Conservation (phyloP, 2,113 vertebrate genomes). For the Amphiprion percula region DNA sequence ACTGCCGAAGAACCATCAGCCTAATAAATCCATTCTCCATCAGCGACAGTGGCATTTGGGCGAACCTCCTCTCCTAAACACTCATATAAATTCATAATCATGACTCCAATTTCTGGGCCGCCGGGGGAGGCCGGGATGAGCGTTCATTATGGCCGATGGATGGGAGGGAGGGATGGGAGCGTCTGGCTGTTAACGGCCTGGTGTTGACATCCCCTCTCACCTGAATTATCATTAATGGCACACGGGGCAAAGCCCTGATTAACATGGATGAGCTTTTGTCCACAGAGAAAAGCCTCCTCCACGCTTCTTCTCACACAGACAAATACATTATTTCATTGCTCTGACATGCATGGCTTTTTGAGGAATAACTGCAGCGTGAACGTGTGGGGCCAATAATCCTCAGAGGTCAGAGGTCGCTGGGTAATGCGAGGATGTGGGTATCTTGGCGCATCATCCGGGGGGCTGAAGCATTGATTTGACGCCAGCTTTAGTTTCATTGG, state of each 20-base stretch:
- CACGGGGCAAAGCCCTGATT: slow-evolving; percentile 77
- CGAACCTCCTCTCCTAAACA: slow-evolving; percentile 73
- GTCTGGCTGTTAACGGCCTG: slow-evolving; percentile 70
- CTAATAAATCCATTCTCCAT: slow-evolving; percentile 76
- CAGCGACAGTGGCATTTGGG: slow-evolving; percentile 64
- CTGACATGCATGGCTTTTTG: slow-evolving; percentile 17
- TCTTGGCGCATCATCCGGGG: slow-evolving; percentile 8
- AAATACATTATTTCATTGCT: slow-evolving; percentile 14
- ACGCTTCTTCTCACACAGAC: not conserved
- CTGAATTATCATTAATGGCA: slow-evolving; percentile 73
- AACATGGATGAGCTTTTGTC: slow-evolving; percentile 82
- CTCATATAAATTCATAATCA: slow-evolving; percentile 91
- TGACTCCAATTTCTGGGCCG: slow-evolving; percentile 70
- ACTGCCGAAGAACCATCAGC: slow-evolving; percentile 46
- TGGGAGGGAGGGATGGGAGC: slow-evolving; percentile 9
- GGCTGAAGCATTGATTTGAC: not conserved
- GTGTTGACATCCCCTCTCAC: slow-evolving; percentile 72
- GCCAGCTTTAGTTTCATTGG: slow-evolving; percentile 2
- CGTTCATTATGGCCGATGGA: slow-evolving; percentile 76
- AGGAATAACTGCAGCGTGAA: not conserved
- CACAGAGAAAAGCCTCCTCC: slow-evolving; percentile 41
- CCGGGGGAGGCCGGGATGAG: slow-evolving; percentile 48
- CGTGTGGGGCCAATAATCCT: slow-evolving; percentile 48
- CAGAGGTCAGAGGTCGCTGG: slow-evolving; percentile 41
- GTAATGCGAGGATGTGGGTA: slow-evolving; percentile 31